phyloP scores from a whole-genome alignment of 2,797 vertebrate species.

The Eulemur rubriventer region DNA sequence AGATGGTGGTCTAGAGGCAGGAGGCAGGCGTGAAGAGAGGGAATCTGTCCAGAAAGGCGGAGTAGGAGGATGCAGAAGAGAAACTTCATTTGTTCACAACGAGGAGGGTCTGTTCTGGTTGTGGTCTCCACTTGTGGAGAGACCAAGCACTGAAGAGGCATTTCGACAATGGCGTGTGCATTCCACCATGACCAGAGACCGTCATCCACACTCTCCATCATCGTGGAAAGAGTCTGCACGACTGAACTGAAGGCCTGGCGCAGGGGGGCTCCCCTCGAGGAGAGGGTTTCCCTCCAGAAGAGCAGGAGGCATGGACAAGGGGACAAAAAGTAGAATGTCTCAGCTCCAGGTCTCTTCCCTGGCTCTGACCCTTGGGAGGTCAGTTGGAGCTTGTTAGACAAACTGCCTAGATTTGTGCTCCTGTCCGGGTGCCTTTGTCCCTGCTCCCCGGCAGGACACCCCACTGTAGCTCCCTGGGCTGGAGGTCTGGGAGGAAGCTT shows the following conservation, averaged over 20 bases:
- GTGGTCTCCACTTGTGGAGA: neutral
- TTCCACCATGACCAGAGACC: neutral
- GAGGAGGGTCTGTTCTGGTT: neutral
- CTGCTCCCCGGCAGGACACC: neutral
- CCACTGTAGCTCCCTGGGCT: neutral
- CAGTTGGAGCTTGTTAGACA: neutral
- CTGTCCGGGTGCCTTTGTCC: too few relatives aligned
- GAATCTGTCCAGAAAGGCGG: neutral
- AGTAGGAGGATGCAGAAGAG: neutral
- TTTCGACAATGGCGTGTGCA: rapidly evolving
- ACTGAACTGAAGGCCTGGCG: neutral
- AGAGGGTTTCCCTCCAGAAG: neutral
- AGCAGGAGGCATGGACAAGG: neutral
- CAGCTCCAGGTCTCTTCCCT: neutral
- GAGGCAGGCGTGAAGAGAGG: neutral
- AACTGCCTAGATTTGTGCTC: neutral
- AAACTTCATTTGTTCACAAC: neutral
- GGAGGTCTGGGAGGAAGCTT: neutral
- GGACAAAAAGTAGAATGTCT: neutral
- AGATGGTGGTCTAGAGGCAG: neutral
- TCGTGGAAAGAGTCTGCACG: rapidly evolving
- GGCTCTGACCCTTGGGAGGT: neutral
- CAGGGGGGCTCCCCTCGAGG: neutral
- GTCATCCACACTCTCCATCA: neutral
- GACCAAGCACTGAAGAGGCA: neutral